phyloP scores from a whole-genome alignment of 2,113 vertebrate genomes.

The Drymodes brunneopygia region DNA sequence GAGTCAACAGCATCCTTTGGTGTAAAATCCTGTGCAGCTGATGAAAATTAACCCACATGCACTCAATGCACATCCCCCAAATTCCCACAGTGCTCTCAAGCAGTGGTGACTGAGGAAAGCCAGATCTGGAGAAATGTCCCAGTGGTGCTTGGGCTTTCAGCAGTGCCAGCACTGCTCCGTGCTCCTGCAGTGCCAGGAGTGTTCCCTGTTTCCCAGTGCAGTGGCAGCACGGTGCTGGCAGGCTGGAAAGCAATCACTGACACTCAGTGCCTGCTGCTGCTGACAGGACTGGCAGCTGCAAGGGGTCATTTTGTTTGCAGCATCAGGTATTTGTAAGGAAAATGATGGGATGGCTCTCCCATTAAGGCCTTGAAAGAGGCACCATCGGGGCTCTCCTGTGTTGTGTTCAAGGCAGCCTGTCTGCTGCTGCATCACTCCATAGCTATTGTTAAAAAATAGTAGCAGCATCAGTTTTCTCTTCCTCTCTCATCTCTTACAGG shows the following conservation, averaged over 20 bases:
- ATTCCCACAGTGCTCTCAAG: background rate
- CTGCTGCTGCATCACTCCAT: background rate
- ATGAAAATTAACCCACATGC: background rate
- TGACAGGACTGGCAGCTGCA: background rate
- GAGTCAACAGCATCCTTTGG: background rate
- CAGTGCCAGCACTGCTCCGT: fast-evolving
- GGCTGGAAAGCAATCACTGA: background rate
- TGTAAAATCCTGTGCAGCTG: background rate
- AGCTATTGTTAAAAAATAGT: background rate
- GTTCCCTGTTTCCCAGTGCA: background rate
- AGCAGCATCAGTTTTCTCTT: background rate
- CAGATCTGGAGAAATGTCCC: background rate
- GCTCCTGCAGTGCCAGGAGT: background rate
- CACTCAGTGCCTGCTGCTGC: background rate
- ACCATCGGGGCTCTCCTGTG: background rate
- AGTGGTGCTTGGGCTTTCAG: background rate
- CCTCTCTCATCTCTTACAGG: background rate
- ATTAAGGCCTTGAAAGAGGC: background rate
- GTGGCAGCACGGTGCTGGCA: background rate
- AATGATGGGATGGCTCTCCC: background rate
- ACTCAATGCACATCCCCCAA: background rate
- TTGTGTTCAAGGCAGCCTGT: background rate
- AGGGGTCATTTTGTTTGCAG: fast-evolving
- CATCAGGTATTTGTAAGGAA: background rate
- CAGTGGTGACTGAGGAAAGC: background rate